Percentiles rank a stretch among this genome's conserved stretches.
These are phyloP conservation scores for Heteronetta atricapilla DNA, from an alignment of 2,113 vertebrate species.

Conservation along the genomic window DNA sequence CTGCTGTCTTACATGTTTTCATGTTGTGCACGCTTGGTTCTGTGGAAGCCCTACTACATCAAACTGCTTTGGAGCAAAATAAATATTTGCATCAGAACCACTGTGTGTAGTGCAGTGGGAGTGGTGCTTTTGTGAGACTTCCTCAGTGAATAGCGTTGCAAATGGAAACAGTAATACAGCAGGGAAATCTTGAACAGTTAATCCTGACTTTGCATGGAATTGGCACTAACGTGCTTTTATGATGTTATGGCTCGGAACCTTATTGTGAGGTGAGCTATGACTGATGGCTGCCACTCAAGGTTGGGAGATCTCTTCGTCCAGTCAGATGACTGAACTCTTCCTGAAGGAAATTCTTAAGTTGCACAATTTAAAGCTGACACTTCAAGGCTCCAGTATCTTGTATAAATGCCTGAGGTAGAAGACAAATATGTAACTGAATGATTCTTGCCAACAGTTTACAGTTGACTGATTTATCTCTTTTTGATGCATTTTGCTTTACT, in stretches of 20 bases:
- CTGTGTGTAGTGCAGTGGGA: background rate
- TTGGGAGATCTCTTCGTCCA: constrained; percentile 46
- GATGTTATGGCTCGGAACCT: constrained; percentile 86
- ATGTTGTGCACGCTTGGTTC: constrained; percentile 19
- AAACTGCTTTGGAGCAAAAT: constrained; percentile 35
- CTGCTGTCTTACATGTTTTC: constrained; percentile 82
- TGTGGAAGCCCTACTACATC: constrained; percentile 25
- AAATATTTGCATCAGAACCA: background rate
- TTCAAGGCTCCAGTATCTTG: constrained; percentile 22
- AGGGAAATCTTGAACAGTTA: constrained; percentile 72
- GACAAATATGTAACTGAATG: background rate
- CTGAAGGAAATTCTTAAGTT: constrained; percentile 32
- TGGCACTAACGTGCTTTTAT: constrained; percentile 75
- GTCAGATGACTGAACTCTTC: constrained; percentile 39
- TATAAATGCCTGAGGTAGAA: constrained; percentile 3
- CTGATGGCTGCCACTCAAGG: constrained; percentile 79
- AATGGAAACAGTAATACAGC: constrained; percentile 81
- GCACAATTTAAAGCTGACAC: background rate
- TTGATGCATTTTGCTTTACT: constrained; percentile 30
- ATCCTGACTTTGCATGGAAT: constrained; percentile 67
- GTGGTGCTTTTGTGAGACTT: background rate
- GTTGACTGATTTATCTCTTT: constrained; percentile 9
- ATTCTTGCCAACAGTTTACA: constrained; percentile 37
- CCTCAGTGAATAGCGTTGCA: background rate
- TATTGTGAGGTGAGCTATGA: constrained; percentile 76